These are phyloP conservation scores for Bubo scandiacus DNA, from an alignment of 2,113 vertebrate genomes.

Conservation along the genomic window DNA sequence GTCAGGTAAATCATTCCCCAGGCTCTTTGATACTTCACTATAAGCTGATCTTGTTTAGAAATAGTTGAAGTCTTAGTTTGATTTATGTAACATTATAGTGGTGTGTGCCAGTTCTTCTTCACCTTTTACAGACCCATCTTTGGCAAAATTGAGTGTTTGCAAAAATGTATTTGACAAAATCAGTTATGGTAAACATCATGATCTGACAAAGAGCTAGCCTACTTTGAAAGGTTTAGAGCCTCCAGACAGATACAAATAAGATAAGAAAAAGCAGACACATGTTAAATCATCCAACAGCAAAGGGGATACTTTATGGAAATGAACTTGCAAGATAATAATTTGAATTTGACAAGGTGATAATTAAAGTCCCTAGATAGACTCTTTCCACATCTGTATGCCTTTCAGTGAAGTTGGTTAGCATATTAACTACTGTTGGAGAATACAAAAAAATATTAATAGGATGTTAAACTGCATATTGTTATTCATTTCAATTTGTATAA, in stretches of 20 bases:
- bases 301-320: conserved; percentile 82
- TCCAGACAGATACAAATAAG: conserved; percentile 73
- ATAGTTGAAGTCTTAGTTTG: conserved; percentile 38
- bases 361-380: conserved; percentile 87
- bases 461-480: conserved; percentile 78
- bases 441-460: conserved; percentile 74
- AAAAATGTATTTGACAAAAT: conserved; percentile 69
- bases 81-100: conserved; percentile 48
- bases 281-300: conserved; percentile 75
- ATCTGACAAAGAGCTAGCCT: conserved; percentile 53
- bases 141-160: conserved; percentile 55
- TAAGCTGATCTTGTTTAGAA: conserved; percentile 44
- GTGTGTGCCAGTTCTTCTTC: background rate
- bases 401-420: conserved; percentile 78
- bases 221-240: conserved; percentile 58
- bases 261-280: conserved; percentile 75
- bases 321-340: conserved; percentile 84
- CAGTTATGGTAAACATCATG: conserved; percentile 62
- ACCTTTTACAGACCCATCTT: conserved; percentile 17
- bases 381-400: conserved; percentile 78
- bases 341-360: conserved; percentile 92
- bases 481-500: conserved; percentile 81
- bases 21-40: conserved; percentile 35
- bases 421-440: conserved; percentile 75
- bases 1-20: background rate